Evolutionary conservation across 2,888 invertebrate species (phyloP).

Genomic region (Drosophila quinaria): DNA sequence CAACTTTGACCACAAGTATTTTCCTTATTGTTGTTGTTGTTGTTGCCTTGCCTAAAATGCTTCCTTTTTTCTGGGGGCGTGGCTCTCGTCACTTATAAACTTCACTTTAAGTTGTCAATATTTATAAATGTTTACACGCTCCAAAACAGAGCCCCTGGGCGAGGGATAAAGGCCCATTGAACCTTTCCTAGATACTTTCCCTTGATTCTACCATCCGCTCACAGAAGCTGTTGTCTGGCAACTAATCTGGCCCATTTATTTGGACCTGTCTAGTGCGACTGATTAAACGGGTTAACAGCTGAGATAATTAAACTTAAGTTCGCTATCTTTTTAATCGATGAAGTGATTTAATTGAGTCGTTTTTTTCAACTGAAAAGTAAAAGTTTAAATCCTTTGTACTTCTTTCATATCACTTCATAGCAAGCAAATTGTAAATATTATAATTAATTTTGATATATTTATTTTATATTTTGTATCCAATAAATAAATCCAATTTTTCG

Average conservation of each 20-base stretch:
- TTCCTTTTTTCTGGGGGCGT: constrained; percentile 52
- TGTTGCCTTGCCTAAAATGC: constrained; percentile 59
- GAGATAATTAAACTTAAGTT: constrained; percentile 1
- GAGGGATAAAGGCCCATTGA: constrained; percentile 14
- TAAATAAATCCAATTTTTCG: too few relatives aligned
- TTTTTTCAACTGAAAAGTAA: too few relatives aligned
- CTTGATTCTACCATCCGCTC: constrained; percentile 25
- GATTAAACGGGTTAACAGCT: constrained; percentile 8
- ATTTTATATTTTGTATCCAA: too few relatives aligned
- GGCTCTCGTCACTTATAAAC: constrained; percentile 75
- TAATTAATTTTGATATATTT: too few relatives aligned
- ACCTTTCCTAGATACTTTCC: constrained; percentile 11
- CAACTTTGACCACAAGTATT: constrained; percentile 77
- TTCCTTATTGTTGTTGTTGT: constrained; percentile 35
- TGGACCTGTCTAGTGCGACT: neutral
- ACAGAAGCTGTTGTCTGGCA: constrained; percentile 20
- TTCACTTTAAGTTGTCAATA: constrained; percentile 80
- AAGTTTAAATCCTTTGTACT: too few relatives aligned
- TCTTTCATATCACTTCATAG: too few relatives aligned
- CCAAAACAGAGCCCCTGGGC: constrained; percentile 24
- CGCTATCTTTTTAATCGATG: constrained; percentile 7
- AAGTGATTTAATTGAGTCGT: neutral
- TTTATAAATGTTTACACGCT: constrained; percentile 77
- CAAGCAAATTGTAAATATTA: neutral
- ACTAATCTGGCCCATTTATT: constrained; percentile 2